Conservation (phyloP, 23 tunicate genomes). For the Diplosoma virens region DNA sequence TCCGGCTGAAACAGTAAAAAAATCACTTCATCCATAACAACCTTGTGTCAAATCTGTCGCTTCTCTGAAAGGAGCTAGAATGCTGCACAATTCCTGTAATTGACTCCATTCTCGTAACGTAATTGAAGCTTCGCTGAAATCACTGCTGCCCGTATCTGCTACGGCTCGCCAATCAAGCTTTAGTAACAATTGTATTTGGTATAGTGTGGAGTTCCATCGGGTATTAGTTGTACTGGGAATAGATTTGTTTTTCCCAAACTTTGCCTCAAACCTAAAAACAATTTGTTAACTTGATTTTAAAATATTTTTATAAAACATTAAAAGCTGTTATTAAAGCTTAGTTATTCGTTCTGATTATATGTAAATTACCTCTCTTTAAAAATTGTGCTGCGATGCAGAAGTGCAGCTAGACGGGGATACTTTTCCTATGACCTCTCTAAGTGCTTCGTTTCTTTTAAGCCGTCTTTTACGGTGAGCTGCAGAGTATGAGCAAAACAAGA, state of each 20-base stretch:
- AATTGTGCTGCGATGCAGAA: not conserved
- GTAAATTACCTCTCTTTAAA: not conserved
- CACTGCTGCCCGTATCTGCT: not conserved
- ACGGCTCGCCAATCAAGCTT: not conserved
- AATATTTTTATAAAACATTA: no score
- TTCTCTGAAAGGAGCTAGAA: not conserved
- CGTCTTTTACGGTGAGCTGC: not conserved
- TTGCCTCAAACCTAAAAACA: not conserved
- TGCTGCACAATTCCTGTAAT: not conserved
- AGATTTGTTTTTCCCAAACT: not conserved
- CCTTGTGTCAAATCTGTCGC: slow-evolving; percentile 7
- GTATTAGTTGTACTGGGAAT: not conserved
- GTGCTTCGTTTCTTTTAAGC: not conserved
- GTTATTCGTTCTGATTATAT: no score
- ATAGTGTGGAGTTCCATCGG: not conserved
- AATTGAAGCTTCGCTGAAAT: not conserved
- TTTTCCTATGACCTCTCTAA: not conserved
- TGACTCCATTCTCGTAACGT: slow-evolving; percentile 2
- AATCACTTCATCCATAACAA: no score
- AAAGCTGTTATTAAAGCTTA: no score
- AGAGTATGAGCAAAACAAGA: slow-evolving; percentile 26
- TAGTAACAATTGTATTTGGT: not conserved
- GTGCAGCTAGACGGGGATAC: not conserved
- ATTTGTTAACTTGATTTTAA: no score
- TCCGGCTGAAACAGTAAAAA: no score